Conservation (phyloP, 2,113 vertebrate species). For the Xyliphius kryptos region DNA sequence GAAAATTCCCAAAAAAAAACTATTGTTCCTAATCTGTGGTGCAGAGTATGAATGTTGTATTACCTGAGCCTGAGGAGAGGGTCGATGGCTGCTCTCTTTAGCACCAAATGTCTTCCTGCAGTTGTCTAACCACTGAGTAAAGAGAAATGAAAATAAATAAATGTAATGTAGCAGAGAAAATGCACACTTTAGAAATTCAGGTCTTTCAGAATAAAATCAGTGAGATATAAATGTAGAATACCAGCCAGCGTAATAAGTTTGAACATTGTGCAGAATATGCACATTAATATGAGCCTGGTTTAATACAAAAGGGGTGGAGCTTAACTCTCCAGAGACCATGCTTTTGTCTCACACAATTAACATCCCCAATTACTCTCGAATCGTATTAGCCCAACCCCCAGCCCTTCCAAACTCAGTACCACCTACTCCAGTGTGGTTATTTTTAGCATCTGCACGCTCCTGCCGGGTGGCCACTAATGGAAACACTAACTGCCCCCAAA, state of each 20-base stretch:
- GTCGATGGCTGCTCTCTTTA: too few relatives aligned
- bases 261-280: constrained; percentile 63
- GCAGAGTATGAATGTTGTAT: too few relatives aligned
- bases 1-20: too few relatives aligned
- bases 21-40: too few relatives aligned
- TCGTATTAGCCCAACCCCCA: constrained; percentile 57
- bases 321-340: constrained; percentile 57
- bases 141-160: not conserved
- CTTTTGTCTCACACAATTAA: constrained; percentile 77
- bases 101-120: too few relatives aligned
- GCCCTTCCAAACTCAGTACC: constrained; percentile 26
- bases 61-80: too few relatives aligned
- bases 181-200: too few relatives aligned
- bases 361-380: constrained; percentile 63
- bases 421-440: constrained; percentile 55
- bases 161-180: too few relatives aligned
- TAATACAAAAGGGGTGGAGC: constrained; percentile 54
- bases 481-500: constrained; percentile 43
- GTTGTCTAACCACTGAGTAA: too few relatives aligned
- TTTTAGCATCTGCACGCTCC: constrained; percentile 51
- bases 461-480: constrained; percentile 32
- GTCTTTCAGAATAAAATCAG: too few relatives aligned
- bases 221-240: too few relatives aligned
- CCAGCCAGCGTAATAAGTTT: too few relatives aligned
- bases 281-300: constrained; percentile 68